Evolutionary conservation across 2,113 vertebrate genomes (phyloP), one percentile per base, ranked within the genome.

Genomic region (Saguinus midas): DNA sequence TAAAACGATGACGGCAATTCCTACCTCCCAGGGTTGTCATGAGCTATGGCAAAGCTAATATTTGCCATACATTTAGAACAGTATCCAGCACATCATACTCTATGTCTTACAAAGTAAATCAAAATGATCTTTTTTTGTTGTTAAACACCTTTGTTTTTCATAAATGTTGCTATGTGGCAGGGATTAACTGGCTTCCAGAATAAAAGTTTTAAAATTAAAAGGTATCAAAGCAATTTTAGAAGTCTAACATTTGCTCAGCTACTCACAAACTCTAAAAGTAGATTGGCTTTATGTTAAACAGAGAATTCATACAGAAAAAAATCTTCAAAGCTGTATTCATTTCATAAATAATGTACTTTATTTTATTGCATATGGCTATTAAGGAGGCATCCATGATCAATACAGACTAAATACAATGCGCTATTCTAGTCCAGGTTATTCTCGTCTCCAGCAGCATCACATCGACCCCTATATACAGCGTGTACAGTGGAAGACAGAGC

Each of bases 281-380:
- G 87, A 88, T 64, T 17, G 23, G 90, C 83, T 98, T 97, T 35
- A 48, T 35, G 48, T 66, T 81, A 98, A 95, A 88, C 2, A 40
- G 48, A 94, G 95, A 95, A 94, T 80, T 1, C n/a, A 80, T n/a
- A 45, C 50, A 95, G 88, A 97, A 98, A 98, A 98, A 96, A 98
- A 0, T 64, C 79, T 90, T 86, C 83, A 79, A 97, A 96, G 93
- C 97, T 40, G 89, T 29, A 76, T 20, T 96, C 84, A 94, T 98
- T 99, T 99, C 99, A 99, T 99, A 99, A 99, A 99, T 99, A 99
- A 99, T 98, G 98, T 98, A 98, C 98, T 99, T 98, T 98, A 98
- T 99, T 99, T 99, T 99, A 99, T 99, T 99, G 99, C 99, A 99
- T 99, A 99, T 99, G 99, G 99, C 99, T 99, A 99, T 99, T 98